Evolutionary conservation across 1,140 invertebrate species (phyloP).

Genomic region (Nephila pilipes): DNA sequence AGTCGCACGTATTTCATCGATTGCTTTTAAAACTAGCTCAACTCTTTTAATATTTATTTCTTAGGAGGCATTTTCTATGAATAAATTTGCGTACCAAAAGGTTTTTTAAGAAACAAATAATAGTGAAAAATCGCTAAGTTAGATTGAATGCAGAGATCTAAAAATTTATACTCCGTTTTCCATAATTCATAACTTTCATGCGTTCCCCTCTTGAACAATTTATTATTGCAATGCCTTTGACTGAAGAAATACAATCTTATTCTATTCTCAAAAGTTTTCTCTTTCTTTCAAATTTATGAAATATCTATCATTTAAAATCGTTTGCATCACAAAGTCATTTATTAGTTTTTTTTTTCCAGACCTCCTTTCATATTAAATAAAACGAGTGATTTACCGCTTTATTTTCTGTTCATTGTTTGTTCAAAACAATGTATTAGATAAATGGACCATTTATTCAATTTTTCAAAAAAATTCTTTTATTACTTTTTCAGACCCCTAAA

Average conservation of each 20-base stretch:
- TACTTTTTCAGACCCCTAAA: not conserved
- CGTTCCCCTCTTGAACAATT: not conserved
- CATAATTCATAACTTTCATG: not conserved
- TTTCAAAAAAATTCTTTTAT: not conserved
- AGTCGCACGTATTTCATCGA: too few species aligned
- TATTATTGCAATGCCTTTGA: not conserved
- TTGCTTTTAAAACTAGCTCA: too few species aligned
- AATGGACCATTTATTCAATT: not conserved
- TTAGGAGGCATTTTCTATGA: too few species aligned
- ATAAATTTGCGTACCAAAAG: too few species aligned
- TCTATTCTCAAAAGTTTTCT: not conserved
- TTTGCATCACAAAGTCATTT: not conserved
- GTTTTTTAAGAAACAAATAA: not conserved
- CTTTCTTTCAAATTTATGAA: not conserved
- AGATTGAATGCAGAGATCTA: not conserved
- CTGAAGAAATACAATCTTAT: not conserved
- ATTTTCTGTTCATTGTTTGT: not conserved
- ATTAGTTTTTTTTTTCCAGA: not conserved
- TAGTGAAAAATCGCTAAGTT: not conserved
- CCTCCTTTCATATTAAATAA: not conserved
- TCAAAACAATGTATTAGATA: not conserved
- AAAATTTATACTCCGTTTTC: not conserved
- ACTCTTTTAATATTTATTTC: too few species aligned
- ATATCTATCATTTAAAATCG: not conserved
- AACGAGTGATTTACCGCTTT: not conserved